Conservation (phyloP, 2,797 vertebrate species). For the Squalus acanthias region DNA sequence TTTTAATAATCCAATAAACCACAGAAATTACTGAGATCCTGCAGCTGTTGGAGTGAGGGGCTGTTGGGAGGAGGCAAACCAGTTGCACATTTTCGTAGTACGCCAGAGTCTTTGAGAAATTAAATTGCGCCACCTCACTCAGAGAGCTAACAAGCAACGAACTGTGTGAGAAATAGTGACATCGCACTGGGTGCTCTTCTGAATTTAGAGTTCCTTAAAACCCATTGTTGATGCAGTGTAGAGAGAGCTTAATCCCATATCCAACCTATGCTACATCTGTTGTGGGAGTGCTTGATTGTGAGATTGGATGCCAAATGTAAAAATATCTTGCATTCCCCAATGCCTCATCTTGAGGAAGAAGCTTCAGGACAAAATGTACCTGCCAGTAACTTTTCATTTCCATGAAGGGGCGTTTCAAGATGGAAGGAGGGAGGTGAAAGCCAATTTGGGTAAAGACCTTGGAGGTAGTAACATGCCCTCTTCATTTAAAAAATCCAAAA, state of each 20-base stretch:
- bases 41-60: slow-evolving; percentile 11
- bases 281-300: neutral
- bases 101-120: slow-evolving; percentile 1
- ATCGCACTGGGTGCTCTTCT: neutral
- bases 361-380: neutral
- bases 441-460: neutral
- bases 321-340: neutral
- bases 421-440: neutral
- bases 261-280: neutral
- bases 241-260: neutral
- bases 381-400: neutral
- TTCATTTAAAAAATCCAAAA: neutral
- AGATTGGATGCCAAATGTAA: neutral
- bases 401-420: neutral
- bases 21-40: neutral
- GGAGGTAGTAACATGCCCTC: neutral
- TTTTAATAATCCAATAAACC: neutral
- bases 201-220: neutral
- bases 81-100: neutral
- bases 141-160: neutral
- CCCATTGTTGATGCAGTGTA: neutral
- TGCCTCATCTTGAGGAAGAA: neutral
- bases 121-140: neutral
- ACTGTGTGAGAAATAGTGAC: neutral
- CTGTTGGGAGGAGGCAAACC: neutral